Percentiles rank a stretch among this genome's conserved stretches.
These are phyloP conservation scores for Hemithea aestivaria DNA, from an alignment of 2,888 invertebrate genomes.

Conservation along the genomic window DNA sequence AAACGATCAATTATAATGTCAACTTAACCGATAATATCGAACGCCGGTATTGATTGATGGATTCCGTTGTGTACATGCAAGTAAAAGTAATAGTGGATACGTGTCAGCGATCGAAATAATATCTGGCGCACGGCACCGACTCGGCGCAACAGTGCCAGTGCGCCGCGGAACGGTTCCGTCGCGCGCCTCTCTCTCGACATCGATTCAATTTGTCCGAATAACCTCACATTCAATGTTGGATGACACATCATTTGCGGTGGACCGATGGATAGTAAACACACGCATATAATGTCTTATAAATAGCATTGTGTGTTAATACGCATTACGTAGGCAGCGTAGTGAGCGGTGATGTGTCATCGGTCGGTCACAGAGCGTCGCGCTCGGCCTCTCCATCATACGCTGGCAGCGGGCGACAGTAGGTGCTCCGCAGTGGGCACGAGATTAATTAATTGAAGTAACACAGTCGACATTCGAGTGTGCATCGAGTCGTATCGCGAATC, in stretches of 20 bases:
- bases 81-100: conserved; percentile 28
- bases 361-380: conserved; percentile 36
- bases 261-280: conserved; percentile 71
- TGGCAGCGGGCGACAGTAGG: conserved; percentile 49
- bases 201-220: conserved; percentile 58
- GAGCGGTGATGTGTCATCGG: conserved; percentile 63
- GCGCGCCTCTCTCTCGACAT: conserved; percentile 29
- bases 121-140: conserved; percentile 39
- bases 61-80: conserved; percentile 14
- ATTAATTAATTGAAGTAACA: conserved; percentile 44
- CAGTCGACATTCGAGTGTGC: conserved; percentile 50
- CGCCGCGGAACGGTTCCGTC: neutral
- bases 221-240: conserved; percentile 63
- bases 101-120: conserved; percentile 36
- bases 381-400: conserved; percentile 36
- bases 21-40: too few species aligned
- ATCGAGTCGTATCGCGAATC: conserved; percentile 43
- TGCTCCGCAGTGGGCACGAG: conserved; percentile 46
- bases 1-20: too few species aligned
- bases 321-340: conserved; percentile 59
- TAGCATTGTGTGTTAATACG: conserved; percentile 69
- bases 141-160: conserved; percentile 22
- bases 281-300: conserved; percentile 64
- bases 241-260: conserved; percentile 71
- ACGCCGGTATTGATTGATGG: conserved; percentile 5